Evolutionary conservation across 2,113 vertebrate genomes (phyloP).

Genomic region (Trachemys scripta): DNA sequence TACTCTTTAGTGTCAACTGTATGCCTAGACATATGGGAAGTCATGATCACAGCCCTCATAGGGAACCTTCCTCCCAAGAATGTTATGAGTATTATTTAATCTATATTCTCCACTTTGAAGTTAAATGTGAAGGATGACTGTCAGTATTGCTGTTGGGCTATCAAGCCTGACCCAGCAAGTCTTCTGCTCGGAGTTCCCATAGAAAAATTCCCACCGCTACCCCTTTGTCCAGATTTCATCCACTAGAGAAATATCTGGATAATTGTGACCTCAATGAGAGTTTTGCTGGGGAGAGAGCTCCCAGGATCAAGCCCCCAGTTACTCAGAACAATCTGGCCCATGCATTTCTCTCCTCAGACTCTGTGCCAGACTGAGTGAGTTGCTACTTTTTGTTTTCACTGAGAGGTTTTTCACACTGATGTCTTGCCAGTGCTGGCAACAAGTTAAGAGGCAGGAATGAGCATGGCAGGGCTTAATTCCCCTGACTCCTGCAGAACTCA

Average conservation of each 20-base stretch:
- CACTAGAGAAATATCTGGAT: neutral
- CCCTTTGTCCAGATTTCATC: neutral
- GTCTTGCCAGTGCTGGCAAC: neutral
- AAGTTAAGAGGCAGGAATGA: neutral
- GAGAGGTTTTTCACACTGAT: neutral
- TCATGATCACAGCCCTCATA: slow-evolving; percentile 15
- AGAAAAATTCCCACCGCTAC: neutral
- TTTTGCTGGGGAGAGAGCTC: neutral
- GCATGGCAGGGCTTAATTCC: neutral
- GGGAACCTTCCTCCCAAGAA: neutral
- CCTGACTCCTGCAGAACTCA: neutral
- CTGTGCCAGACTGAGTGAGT: neutral
- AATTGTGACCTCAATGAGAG: neutral
- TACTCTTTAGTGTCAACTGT: slow-evolving; percentile 18
- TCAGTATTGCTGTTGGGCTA: neutral
- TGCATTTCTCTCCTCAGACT: neutral
- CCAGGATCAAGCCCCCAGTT: neutral
- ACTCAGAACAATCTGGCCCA: neutral
- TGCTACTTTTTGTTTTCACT: neutral
- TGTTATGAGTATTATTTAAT: neutral
- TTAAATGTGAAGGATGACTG: neutral
- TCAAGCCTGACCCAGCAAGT: neutral
- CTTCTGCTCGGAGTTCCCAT: neutral
- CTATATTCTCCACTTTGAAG: neutral
- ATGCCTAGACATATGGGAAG: slow-evolving; percentile 41